A percentile compares a stretch with the other conserved stretches of the same genome.
Evolutionary conservation across 1,140 invertebrate species (phyloP).

Genomic region (Drosophila albomicans): DNA sequence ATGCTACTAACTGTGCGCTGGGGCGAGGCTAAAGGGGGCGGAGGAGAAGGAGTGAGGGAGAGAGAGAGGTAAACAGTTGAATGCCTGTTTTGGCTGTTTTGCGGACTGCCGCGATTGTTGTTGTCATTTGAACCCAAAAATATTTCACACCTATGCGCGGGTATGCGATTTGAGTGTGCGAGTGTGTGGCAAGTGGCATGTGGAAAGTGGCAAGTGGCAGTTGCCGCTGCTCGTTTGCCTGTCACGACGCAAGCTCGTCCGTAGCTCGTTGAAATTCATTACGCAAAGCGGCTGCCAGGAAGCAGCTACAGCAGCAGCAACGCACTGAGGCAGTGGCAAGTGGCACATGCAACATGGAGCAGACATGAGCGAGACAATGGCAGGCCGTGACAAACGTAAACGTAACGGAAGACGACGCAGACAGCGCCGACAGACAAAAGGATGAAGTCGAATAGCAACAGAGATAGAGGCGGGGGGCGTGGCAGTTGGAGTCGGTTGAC

Average conservation of each 20-base stretch:
- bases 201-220: constrained; percentile 45
- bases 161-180: constrained; percentile 15
- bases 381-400: constrained; percentile 75
- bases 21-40: constrained; percentile 45
- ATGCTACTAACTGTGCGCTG: constrained; percentile 6
- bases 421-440: constrained; percentile 23
- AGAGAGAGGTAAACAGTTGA: constrained; percentile 28
- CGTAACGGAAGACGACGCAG: constrained; percentile 70
- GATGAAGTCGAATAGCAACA: neutral
- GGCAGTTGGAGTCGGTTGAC: constrained; percentile 28
- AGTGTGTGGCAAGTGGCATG: constrained; percentile 40
- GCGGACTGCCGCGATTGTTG: constrained; percentile 30
- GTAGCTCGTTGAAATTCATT: constrained; percentile 77
- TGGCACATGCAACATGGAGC: constrained; percentile 35
- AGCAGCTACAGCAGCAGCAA: constrained; percentile 18
- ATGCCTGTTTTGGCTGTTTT: constrained; percentile 47
- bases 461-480: constrained; percentile 3
- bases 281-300: constrained; percentile 45
- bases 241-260: constrained; percentile 53
- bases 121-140: constrained; percentile 68
- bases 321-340: constrained; percentile 7
- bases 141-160: constrained; percentile 71
- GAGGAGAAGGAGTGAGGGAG: neutral
- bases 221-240: constrained; percentile 68
- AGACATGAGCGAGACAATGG: constrained; percentile 56